A percentile compares a stretch with the other conserved stretches of the same genome.
Conservation (phyloP, 2,888 invertebrate genomes). For the Aphidius colemani region DNA sequence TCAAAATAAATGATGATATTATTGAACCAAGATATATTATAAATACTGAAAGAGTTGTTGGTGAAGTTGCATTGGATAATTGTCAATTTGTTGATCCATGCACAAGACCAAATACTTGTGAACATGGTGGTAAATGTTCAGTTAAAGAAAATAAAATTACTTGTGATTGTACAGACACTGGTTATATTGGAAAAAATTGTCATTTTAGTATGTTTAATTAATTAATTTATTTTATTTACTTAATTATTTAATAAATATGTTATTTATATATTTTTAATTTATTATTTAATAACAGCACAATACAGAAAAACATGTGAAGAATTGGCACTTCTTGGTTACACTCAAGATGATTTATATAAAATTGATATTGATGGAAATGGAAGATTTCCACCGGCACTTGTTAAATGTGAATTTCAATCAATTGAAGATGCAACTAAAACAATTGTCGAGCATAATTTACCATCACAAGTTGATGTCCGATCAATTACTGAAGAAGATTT, state of each 20-base stretch:
- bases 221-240: constrained; percentile 2
- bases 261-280: not conserved
- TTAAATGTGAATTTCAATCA: constrained; percentile 89
- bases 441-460: constrained; percentile 89
- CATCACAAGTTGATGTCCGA: constrained; percentile 87
- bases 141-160: constrained; percentile 85
- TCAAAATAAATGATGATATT: constrained; percentile 79
- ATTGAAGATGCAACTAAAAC: constrained; percentile 83
- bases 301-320: constrained; percentile 93
- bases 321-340: constrained; percentile 83
- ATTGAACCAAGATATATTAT: constrained; percentile 83
- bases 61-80: constrained; percentile 88
- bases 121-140: constrained; percentile 89
- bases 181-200: constrained; percentile 92
- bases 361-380: constrained; percentile 96
- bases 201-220: constrained; percentile 73
- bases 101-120: constrained; percentile 86
- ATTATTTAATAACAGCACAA: constrained; percentile 64
- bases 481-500: constrained; percentile 80
- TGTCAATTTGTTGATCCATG: constrained; percentile 90
- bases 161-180: constrained; percentile 89
- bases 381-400: constrained; percentile 87
- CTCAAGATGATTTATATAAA: constrained; percentile 86
- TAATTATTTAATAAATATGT: constrained; percentile 6
- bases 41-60: constrained; percentile 81